A percentile compares a stretch with the other conserved stretches of the same genome.
These are phyloP conservation scores for Achlya flavicornis DNA, from an alignment of 2,888 invertebrate genomes.

Conservation along the genomic window DNA sequence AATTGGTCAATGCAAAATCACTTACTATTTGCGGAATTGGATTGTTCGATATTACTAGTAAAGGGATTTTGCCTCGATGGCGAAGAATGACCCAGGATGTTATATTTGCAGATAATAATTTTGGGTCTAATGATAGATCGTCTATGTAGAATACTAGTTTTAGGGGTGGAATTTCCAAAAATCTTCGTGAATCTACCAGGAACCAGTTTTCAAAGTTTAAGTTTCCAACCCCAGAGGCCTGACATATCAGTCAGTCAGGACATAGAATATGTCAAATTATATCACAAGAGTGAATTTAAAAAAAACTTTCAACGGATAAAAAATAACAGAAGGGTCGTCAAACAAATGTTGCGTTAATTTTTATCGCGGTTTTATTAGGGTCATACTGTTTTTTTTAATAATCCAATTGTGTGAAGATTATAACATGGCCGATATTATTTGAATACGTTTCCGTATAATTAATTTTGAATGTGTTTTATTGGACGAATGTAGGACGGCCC, in stretches of 20 bases:
- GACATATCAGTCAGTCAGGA: too few relatives aligned
- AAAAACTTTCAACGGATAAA: background rate
- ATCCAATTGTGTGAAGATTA: constrained; percentile 30
- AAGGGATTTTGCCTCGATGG: too few relatives aligned
- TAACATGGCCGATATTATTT: constrained; percentile 28
- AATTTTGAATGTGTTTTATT: constrained; percentile 33
- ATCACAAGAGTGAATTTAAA: background rate
- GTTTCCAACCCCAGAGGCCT: too few relatives aligned
- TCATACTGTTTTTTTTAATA: constrained; percentile 28
- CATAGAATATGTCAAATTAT: background rate
- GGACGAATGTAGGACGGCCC: constrained; percentile 26
- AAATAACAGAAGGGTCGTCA: constrained; percentile 9
- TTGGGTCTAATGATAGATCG: background rate
- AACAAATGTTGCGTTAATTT: constrained; percentile 8
- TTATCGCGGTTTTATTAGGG: constrained; percentile 11
- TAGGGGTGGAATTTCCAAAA: too few relatives aligned
- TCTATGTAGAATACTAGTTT: background rate
- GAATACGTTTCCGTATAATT: constrained; percentile 48
- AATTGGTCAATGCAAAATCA: too few relatives aligned
- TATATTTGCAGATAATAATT: background rate
- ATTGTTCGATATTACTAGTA: too few relatives aligned
- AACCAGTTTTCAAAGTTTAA: too few relatives aligned
- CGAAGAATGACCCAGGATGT: too few relatives aligned
- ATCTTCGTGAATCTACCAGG: too few relatives aligned
- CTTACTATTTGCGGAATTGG: too few relatives aligned